Evolutionary conservation across 1,140 invertebrate genomes (phyloP).

Genomic region (Drosophila ironensis): DNA sequence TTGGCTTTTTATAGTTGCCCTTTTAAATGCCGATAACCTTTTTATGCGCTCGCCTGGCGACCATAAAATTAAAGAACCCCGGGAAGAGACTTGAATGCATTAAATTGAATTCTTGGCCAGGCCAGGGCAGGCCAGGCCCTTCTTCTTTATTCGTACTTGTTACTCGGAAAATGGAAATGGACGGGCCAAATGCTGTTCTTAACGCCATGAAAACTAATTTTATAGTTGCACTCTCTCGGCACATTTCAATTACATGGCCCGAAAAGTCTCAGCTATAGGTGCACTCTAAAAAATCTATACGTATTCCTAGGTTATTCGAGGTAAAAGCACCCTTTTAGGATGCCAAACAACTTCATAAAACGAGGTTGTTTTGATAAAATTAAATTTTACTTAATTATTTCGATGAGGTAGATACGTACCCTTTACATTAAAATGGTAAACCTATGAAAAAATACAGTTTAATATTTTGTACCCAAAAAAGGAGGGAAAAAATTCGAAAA

Average conservation of each 20-base stretch:
- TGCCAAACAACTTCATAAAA: too few species aligned
- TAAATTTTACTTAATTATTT: too few species aligned
- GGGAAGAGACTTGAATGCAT: slow-evolving; percentile 61
- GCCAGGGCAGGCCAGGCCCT: too few species aligned
- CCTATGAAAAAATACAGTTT: too few species aligned
- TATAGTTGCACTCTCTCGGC: slow-evolving; percentile 61
- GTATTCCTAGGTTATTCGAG: too few species aligned
- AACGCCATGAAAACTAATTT: slow-evolving; percentile 80
- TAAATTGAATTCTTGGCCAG: slow-evolving; percentile 68
- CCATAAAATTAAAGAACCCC: slow-evolving; percentile 58
- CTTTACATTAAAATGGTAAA: too few species aligned
- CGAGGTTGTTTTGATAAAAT: too few species aligned
- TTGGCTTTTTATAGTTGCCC: slow-evolving; percentile 55
- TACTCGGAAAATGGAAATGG: slow-evolving; percentile 23
- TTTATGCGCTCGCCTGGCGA: slow-evolving; percentile 62
- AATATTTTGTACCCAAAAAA: too few species aligned
- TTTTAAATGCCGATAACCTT: slow-evolving; percentile 78
- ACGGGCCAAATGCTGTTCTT: slow-evolving; percentile 63
- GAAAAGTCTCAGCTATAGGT: slow-evolving; percentile 28
- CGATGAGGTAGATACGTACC: too few species aligned
- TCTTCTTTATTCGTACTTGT: slow-evolving; percentile 8
- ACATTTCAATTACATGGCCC: slow-evolving; percentile 71
- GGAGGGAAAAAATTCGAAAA: not conserved
- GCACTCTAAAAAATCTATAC: too few species aligned
- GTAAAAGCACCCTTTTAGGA: too few species aligned